Percentiles rank a stretch among this genome's conserved stretches.
phyloP scores from a whole-genome alignment of 2,113 vertebrate genomes.

The Macquaria ambigua region DNA sequence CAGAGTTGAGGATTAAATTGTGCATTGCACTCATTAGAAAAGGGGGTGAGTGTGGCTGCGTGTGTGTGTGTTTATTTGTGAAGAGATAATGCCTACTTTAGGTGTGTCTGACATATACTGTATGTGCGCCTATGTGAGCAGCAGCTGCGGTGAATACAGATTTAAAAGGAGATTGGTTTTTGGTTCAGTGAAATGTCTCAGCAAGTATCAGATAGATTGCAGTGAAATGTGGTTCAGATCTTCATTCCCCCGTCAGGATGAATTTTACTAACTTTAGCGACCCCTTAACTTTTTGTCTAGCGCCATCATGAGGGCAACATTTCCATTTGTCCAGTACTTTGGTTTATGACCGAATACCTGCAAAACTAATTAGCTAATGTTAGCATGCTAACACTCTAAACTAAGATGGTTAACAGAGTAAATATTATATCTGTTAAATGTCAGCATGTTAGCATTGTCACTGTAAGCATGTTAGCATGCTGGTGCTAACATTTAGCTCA shows the following conservation, averaged over 20 bases:
- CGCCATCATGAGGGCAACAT: background rate
- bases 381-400: background rate
- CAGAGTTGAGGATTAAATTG: slow-evolving; percentile 23
- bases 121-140: background rate
- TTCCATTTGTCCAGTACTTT: background rate
- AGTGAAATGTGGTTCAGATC: background rate
- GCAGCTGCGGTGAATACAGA: background rate
- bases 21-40: background rate
- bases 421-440: background rate
- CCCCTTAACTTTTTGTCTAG: background rate
- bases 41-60: background rate
- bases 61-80: background rate
- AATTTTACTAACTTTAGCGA: background rate
- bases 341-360: background rate
- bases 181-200: background rate
- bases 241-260: background rate
- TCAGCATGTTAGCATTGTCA: slow-evolving; percentile 4
- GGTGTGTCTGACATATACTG: background rate
- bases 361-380: background rate
- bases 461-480: background rate
- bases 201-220: background rate
- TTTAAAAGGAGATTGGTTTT: background rate
- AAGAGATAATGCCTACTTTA: background rate
- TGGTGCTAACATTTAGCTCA: background rate
- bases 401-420: background rate